Evolutionary conservation across 2,888 invertebrate species (phyloP), one percentile per base, ranked within the genome.

Genomic region (Drosophila kuntzei): DNA sequence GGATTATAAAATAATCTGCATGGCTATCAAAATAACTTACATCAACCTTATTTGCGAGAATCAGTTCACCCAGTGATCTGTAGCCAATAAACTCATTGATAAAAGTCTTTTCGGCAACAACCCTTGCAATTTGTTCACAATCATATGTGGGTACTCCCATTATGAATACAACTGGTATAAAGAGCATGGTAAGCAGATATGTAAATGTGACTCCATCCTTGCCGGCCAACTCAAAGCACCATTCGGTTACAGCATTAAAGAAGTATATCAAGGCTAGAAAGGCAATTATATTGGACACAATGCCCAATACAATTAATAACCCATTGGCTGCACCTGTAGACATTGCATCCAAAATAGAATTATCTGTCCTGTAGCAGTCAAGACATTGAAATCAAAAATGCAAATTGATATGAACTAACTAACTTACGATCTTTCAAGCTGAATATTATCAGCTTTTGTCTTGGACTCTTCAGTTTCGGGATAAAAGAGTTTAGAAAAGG

Each of bases 31-130:
- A n/a, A n/a, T n/a, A n/a, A 36, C 34, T 34, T 41, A 83, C 84
- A 4, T 54, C 37, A 3, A 83, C 5, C n/a, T 16, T 7, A 0
- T 64, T 5, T 0, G 22, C 16, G 0, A 81, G 80, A 59, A 94
- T 94, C 92, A 95, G 94, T 60, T 94, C 92, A 0, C 95, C 95
- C 90, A 98, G 94, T 50, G 94, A 93, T 88, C 95, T 93, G 90
- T 97, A 98, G 0, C 97, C 98, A 0, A 97, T 95, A 90, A 98
- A 98, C 91, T 98, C 98, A 88, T 98, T 98, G 8, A 97, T 94
- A n/a, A 97, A 94, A 0, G 96, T 96, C 93, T 98, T 98, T 14
- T 97, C 91, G 0, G 98, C 98, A 44, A 98, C 95, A 6, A 98
- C 93, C 11, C 94, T 93, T 0, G 95, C 98, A 0, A 98, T 96